A percentile compares a stretch with the other conserved stretches of the same genome.
These are phyloP conservation scores for Drosophila ezoana DNA, from an alignment of 2,888 invertebrate genomes.

Conservation along the genomic window DNA sequence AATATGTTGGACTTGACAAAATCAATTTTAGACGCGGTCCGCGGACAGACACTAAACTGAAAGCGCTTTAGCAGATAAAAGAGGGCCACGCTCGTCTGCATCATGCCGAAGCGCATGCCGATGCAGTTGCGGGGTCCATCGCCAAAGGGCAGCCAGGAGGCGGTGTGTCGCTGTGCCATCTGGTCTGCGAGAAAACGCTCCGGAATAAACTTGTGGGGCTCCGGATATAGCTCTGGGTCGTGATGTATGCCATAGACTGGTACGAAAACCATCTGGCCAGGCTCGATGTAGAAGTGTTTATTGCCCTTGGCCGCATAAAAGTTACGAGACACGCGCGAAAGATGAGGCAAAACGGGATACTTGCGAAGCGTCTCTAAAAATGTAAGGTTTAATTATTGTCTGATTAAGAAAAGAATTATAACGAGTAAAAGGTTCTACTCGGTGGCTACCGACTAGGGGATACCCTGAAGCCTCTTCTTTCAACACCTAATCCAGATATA, in stretches of 20 bases:
- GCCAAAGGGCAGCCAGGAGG: constrained; percentile 79
- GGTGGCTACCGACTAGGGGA: no score
- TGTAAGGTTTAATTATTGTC: no score
- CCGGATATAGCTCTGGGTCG: constrained; percentile 86
- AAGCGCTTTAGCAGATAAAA: constrained; percentile 61
- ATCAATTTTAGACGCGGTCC: constrained; percentile 59
- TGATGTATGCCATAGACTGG: constrained; percentile 87
- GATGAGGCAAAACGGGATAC: constrained; percentile 86
- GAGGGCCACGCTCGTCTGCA: constrained; percentile 72
- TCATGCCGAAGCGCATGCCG: constrained; percentile 78
- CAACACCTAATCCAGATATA: no score
- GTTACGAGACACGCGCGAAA: constrained; percentile 85
- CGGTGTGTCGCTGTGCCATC: constrained; percentile 84
- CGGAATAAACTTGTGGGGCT: constrained; percentile 88
- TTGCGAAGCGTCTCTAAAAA: constrained; percentile 86
- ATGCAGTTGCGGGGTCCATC: constrained; percentile 80
- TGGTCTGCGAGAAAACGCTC: constrained; percentile 87
- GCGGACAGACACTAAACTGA: constrained; percentile 56
- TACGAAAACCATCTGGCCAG: constrained; percentile 86
- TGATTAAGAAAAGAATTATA: no score
- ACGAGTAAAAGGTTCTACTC: no score
- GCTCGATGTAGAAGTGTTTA: constrained; percentile 85
- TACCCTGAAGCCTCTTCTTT: no score
- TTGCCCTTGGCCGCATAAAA: constrained; percentile 85
- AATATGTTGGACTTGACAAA: constrained; percentile 51